phyloP scores from a whole-genome alignment of 1,140 invertebrate species.

The Pomacea maculata region DNA sequence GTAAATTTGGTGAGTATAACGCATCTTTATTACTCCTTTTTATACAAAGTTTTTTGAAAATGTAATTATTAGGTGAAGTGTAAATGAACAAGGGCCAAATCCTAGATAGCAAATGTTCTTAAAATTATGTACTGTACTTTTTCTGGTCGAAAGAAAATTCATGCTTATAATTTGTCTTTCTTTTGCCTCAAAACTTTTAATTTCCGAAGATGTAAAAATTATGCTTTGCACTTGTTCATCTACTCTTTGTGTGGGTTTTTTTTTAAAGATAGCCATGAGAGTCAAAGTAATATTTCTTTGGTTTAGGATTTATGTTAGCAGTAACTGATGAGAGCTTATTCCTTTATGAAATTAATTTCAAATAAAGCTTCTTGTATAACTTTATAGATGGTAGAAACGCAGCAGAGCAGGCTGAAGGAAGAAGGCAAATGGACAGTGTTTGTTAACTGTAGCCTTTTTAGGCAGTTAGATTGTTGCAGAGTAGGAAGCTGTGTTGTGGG shows the following conservation, averaged over 20 bases:
- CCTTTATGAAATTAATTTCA: no score
- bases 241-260: conserved; percentile 25
- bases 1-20: conserved; percentile 20
- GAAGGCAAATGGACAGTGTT: no score
- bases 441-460: not conserved
- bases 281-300: not conserved
- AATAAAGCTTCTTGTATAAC: no score
- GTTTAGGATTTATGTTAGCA: no score
- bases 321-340: no score
- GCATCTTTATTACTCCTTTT: conserved; percentile 7
- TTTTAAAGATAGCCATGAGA: not conserved
- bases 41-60: not conserved
- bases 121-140: not conserved
- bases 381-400: no score
- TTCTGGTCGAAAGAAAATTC: not conserved
- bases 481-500: not conserved
- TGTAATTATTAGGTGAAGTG: not conserved
- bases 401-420: no score
- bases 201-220: not conserved
- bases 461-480: not conserved
- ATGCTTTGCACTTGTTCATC: conserved; percentile 14
- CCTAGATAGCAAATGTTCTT: not conserved
- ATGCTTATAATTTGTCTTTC: not conserved
- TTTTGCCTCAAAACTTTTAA: not conserved
- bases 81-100: not conserved